These are phyloP conservation scores for Mionectes macconnelli DNA, from an alignment of 2,113 vertebrate species.

Conservation along the genomic window DNA sequence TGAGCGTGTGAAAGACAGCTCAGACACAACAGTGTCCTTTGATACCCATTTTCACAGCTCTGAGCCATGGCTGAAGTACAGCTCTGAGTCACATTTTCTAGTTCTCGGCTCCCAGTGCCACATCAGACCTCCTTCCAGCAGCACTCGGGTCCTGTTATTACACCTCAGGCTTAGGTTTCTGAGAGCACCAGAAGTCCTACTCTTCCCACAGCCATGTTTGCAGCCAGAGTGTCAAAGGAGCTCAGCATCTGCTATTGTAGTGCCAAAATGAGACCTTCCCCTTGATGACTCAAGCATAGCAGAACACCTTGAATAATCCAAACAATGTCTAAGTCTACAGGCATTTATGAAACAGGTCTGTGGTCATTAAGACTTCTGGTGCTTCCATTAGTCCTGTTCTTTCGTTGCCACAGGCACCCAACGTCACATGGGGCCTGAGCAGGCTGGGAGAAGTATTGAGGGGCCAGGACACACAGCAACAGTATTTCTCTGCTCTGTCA, in stretches of 20 bases:
- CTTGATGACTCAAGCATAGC: background rate
- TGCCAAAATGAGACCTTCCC: background rate
- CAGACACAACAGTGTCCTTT: conserved; percentile 5
- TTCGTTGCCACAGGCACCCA: background rate
- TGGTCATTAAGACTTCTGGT: background rate
- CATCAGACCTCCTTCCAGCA: background rate
- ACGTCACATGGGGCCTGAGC: fast-evolving
- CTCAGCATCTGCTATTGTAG: background rate
- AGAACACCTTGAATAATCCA: background rate
- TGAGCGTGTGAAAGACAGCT: background rate
- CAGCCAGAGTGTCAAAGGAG: background rate
- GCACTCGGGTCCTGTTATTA: background rate
- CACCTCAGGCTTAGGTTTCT: background rate
- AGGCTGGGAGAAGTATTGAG: background rate
- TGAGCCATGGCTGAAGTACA: background rate
- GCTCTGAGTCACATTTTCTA: background rate
- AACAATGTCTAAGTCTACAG: background rate
- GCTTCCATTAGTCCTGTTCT: background rate
- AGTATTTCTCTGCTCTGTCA: background rate
- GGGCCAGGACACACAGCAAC: background rate
- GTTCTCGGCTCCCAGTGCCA: background rate
- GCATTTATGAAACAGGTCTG: background rate
- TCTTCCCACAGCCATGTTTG: background rate
- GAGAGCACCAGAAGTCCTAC: background rate
- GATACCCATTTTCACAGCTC: background rate